These are phyloP conservation scores for Etheostoma cragini DNA, from an alignment of 2,113 vertebrate species.

Conservation along the genomic window DNA sequence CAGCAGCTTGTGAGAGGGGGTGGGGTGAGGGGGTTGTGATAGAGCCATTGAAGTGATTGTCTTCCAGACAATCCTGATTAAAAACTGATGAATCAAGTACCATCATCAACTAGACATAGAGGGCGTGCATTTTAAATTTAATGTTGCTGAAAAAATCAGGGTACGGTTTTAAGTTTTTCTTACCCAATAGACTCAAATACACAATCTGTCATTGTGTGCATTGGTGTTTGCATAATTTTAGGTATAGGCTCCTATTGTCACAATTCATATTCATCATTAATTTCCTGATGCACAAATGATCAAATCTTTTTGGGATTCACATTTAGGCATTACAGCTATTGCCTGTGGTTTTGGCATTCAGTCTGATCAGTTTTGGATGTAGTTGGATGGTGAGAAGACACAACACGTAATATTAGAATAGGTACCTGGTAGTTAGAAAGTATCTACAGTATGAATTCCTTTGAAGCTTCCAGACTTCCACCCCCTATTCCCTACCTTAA, in stretches of 20 bases:
- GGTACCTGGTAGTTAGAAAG: not conserved
- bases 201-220: not conserved
- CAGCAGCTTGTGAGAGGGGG: slow-evolving; percentile 27
- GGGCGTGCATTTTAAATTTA: not conserved
- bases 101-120: not conserved
- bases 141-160: slow-evolving; percentile 13
- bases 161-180: not conserved
- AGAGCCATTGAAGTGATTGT: slow-evolving; percentile 53
- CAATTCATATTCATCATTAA: not conserved
- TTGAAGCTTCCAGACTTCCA: too few species aligned
- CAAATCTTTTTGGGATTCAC: not conserved
- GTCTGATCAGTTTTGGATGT: not conserved
- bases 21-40: slow-evolving; percentile 25
- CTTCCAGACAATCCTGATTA: slow-evolving; percentile 60
- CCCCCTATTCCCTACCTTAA: too few species aligned
- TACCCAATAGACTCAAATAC: not conserved
- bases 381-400: not conserved
- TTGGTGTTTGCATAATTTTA: not conserved
- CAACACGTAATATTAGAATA: not conserved
- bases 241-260: not conserved
- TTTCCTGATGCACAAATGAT: too few species aligned
- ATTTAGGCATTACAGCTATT: not conserved
- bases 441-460: too few species aligned
- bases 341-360: not conserved
- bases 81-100: slow-evolving; percentile 62